These are phyloP conservation scores for Sphyrna mokarran DNA, from an alignment of 2,113 vertebrate genomes.

Conservation along the genomic window DNA sequence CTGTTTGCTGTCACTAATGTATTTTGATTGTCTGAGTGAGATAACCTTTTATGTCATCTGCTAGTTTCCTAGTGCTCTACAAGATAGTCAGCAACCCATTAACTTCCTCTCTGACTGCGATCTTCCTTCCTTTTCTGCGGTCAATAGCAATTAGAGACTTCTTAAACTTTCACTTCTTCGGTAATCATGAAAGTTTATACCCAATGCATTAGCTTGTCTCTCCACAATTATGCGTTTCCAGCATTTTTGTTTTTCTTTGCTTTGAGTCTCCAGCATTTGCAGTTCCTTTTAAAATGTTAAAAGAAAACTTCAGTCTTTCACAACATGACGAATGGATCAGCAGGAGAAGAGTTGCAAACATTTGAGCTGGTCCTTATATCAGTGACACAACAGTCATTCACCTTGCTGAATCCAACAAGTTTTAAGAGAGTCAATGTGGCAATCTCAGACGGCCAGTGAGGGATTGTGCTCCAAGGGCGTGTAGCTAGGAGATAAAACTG, in stretches of 20 bases:
- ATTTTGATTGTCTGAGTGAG: not conserved
- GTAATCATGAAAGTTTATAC: not conserved
- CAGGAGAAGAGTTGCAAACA: not conserved
- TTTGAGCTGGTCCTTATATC: not conserved
- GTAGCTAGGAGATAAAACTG: not conserved
- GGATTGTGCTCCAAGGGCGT: not conserved
- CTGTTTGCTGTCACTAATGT: not conserved
- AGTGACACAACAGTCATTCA: not conserved
- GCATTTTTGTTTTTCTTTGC: not conserved
- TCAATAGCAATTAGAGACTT: not conserved
- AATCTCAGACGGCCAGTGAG: not conserved
- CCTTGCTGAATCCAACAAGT: not conserved
- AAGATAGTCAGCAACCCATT: not conserved
- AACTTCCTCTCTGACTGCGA: not conserved
- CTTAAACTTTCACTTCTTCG: not conserved
- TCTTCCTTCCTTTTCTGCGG: not conserved
- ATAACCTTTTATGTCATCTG: not conserved
- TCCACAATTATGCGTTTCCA: not conserved
- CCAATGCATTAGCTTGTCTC: not conserved
- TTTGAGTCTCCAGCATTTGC: not conserved
- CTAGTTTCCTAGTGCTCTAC: not conserved
- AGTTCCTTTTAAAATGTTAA: not conserved
- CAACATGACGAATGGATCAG: not conserved
- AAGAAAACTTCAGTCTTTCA: not conserved
- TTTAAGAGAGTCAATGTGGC: not conserved